Conservation (phyloP, 2,113 vertebrate species). For the Grus americana region DNA sequence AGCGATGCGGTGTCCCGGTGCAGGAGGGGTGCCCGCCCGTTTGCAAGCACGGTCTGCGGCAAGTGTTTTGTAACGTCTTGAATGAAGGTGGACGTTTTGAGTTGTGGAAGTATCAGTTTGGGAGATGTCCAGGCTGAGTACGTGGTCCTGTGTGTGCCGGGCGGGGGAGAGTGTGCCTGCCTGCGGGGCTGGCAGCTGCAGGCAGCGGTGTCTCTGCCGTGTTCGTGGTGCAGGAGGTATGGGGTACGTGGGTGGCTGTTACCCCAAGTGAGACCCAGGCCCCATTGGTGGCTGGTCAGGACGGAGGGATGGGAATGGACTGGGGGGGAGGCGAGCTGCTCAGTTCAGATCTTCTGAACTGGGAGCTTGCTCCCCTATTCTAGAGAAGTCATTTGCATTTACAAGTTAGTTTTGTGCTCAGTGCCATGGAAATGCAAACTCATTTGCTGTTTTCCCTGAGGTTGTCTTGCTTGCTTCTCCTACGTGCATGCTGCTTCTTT, state of each 20-base stretch:
- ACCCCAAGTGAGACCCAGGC: background rate
- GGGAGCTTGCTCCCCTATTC: background rate
- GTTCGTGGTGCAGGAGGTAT: background rate
- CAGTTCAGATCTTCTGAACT: background rate
- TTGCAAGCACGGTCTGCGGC: accelerated
- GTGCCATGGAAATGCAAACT: background rate
- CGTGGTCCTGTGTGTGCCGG: background rate
- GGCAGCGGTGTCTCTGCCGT: background rate
- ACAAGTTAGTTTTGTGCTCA: background rate
- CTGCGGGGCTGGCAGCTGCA: background rate
- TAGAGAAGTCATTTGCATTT: background rate
- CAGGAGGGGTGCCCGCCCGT: background rate
- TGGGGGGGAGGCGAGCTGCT: background rate
- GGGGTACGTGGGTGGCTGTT: accelerated
- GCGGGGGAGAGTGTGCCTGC: background rate
- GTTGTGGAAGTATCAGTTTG: background rate
- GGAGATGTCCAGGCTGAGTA: background rate
- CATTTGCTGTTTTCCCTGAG: background rate
- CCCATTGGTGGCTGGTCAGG: background rate
- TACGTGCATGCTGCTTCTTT: background rate
- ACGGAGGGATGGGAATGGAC: background rate
- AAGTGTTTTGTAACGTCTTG: accelerated
- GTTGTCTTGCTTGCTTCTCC: background rate
- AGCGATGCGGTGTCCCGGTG: background rate
- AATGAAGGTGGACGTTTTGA: background rate